phyloP scores from a whole-genome alignment of 2,888 invertebrate species.

The Rotaria macrura region DNA sequence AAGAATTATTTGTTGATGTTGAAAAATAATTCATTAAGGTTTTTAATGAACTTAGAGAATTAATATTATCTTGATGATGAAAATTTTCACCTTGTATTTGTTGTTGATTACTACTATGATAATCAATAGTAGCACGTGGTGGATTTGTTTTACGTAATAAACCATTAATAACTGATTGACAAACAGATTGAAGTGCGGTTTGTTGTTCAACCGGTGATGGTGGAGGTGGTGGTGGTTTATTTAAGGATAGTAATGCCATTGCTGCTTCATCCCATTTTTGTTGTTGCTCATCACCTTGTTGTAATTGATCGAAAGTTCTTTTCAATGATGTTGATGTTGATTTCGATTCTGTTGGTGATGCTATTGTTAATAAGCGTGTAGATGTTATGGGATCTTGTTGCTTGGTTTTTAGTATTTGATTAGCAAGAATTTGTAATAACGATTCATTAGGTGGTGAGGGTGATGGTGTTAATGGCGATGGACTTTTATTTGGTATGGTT shows the following conservation, averaged over 20 bases:
- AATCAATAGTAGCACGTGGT: background rate
- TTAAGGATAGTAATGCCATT: background rate
- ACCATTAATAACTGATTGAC: conserved; percentile 18
- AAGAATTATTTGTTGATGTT: background rate
- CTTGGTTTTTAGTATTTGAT: conserved; percentile 2
- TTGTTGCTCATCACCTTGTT: background rate
- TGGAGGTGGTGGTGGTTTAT: background rate
- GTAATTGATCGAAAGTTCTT: background rate
- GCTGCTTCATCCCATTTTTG: conserved; percentile 11
- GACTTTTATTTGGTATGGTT: background rate
- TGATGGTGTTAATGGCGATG: conserved; percentile 15
- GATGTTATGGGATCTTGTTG: background rate
- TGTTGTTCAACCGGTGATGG: background rate
- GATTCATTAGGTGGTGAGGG: conserved; percentile 16
- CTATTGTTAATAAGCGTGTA: background rate
- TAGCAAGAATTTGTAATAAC: conserved; percentile 15
- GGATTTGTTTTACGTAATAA: background rate
- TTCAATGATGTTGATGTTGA: background rate
- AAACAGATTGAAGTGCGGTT: background rate
- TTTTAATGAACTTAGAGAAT: background rate
- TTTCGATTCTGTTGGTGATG: background rate
- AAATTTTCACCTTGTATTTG: background rate
- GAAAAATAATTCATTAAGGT: conserved; percentile 4
- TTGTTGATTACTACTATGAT: background rate
- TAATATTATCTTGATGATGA: background rate